Evolutionary conservation across 2,888 invertebrate species (phyloP).

Genomic region (Synergus laeviventris): DNA sequence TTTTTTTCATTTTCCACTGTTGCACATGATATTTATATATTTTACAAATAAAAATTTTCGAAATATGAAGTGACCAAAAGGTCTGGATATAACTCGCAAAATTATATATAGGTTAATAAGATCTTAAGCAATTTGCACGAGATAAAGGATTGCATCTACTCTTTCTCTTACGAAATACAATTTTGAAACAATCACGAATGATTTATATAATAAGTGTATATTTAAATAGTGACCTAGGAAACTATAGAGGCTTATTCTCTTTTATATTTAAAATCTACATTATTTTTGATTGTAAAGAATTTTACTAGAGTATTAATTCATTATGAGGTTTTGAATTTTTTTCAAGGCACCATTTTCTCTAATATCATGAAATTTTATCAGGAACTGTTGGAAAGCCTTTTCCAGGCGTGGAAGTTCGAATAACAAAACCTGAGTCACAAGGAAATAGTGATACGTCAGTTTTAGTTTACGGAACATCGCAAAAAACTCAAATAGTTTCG

Average conservation of each 20-base stretch:
- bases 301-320: no score
- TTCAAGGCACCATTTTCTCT: background rate
- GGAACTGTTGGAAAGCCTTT: constrained; percentile 89
- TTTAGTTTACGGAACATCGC: constrained; percentile 62
- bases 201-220: background rate
- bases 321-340: background rate
- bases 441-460: constrained; percentile 54
- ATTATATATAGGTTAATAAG: background rate
- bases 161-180: background rate
- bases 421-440: constrained; percentile 74
- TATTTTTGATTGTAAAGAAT: no score
- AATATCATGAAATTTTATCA: constrained; percentile 55
- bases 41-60: background rate
- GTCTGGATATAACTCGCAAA: background rate
- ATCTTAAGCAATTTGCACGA: background rate
- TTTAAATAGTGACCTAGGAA: background rate
- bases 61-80: background rate
- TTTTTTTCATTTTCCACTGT: background rate
- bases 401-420: constrained; percentile 82
- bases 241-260: background rate
- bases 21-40: background rate
- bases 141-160: background rate
- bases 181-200: background rate
- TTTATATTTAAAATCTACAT: background rate
- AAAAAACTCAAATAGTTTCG: constrained; percentile 55